Conservation (phyloP, 2,113 vertebrate species). For the Nansenia antarctica region DNA sequence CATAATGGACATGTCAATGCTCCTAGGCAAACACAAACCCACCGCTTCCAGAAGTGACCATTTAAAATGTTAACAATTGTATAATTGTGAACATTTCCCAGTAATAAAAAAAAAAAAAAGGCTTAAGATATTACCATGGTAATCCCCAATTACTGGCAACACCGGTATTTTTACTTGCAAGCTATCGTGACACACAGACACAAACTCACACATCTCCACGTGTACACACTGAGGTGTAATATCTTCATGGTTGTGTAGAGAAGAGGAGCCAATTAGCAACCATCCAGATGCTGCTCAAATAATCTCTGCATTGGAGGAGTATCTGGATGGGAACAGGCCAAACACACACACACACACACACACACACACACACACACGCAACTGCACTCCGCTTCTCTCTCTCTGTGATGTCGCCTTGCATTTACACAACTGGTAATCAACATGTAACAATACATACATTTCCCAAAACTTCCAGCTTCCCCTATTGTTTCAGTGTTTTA, state of each 20-base stretch:
- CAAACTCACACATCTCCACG: neutral
- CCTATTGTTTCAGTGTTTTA: conserved; percentile 23
- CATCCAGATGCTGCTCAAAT: conserved; percentile 69
- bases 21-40: conserved; percentile 12
- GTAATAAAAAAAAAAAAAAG: conserved; percentile 18
- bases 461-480: neutral
- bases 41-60: conserved; percentile 22
- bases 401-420: neutral
- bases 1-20: neutral
- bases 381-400: no score
- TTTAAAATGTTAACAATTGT: conserved; percentile 35
- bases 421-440: neutral
- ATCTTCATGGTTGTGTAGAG: conserved; percentile 58
- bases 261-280: conserved; percentile 66
- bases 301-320: conserved; percentile 55
- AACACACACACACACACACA: conserved; percentile 15
- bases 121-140: conserved; percentile 60
- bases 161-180: conserved; percentile 32
- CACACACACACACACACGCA: neutral
- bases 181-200: neutral
- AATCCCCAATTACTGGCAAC: conserved; percentile 63
- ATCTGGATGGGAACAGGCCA: neutral
- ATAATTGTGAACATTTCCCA: conserved; percentile 39
- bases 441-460: neutral
- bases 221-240: conserved; percentile 43